A percentile compares a stretch with the other conserved stretches of the same genome.
These are phyloP conservation scores for Poeciliopsis paucimaculata DNA, from an alignment of 2,797 vertebrate genomes.

Conservation along the genomic window DNA sequence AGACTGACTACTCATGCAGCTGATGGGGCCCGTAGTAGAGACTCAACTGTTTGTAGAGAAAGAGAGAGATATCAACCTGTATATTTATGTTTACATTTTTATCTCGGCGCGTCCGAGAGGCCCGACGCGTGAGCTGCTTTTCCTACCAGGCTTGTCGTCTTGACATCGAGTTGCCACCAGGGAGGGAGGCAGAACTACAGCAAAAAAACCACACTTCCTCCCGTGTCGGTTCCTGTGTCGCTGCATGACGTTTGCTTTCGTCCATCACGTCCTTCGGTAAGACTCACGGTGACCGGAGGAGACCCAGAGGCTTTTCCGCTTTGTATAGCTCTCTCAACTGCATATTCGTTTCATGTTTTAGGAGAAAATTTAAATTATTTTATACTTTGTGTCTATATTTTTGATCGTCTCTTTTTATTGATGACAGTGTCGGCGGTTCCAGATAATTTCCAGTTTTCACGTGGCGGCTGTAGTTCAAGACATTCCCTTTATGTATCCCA, in stretches of 20 bases:
- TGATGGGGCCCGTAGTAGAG: conserved; percentile 83
- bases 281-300: conserved; percentile 42
- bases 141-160: conserved; percentile 51
- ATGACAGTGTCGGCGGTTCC: conserved; percentile 86
- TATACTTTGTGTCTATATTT: conserved; percentile 85
- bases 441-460: conserved; percentile 81
- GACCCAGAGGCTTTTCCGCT: conserved; percentile 62
- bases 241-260: conserved; percentile 71
- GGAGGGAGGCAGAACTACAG: conserved; percentile 71
- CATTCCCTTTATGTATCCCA: conserved; percentile 84
- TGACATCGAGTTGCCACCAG: conserved; percentile 50
- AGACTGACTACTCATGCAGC: conserved; percentile 89
- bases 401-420: conserved; percentile 74
- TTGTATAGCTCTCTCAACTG: conserved; percentile 76
- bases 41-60: conserved; percentile 87
- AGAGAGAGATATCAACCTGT: conserved; percentile 87
- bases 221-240: conserved; percentile 61
- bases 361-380: conserved; percentile 98
- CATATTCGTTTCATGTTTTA: conserved; percentile 83
- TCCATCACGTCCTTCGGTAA: conserved; percentile 36
- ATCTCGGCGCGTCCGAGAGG: conserved; percentile 58
- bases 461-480: conserved; percentile 82
- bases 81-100: conserved; percentile 89
- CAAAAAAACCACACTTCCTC: conserved; percentile 73
- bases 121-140: conserved; percentile 54